A percentile compares a stretch with the other conserved stretches of the same genome.
These are phyloP conservation scores for Glareola pratincola DNA, from an alignment of 2,113 vertebrate species.

Conservation along the genomic window DNA sequence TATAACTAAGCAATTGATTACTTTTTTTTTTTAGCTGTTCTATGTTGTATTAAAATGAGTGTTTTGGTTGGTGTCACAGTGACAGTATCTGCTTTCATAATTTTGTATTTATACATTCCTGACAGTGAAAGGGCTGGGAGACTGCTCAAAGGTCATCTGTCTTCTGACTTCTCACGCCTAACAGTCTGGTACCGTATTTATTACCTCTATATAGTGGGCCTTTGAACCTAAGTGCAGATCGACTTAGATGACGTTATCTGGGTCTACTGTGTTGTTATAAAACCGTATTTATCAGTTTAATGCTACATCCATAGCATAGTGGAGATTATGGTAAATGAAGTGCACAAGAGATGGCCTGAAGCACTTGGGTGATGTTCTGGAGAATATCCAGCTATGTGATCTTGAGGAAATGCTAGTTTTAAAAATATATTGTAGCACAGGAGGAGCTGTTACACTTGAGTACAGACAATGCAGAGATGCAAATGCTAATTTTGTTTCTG, in stretches of 20 bases:
- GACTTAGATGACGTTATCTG: constrained; percentile 3
- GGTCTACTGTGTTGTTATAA: background rate
- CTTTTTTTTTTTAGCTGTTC: background rate
- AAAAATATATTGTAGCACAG: background rate
- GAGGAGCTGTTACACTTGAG: background rate
- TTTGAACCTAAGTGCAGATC: constrained; percentile 32
- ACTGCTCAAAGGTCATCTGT: background rate
- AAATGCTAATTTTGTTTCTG: constrained; percentile 4
- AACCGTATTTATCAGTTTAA: constrained; percentile 24
- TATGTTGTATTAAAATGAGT: background rate
- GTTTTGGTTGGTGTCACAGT: background rate
- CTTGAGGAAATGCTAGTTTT: background rate
- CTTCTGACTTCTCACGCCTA: constrained; percentile 10
- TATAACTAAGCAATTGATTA: background rate
- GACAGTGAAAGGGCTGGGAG: background rate
- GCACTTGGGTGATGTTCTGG: background rate
- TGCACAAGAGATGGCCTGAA: background rate
- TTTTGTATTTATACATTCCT: background rate
- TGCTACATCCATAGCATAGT: background rate
- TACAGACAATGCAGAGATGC: background rate
- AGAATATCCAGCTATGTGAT: background rate
- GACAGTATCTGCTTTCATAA: background rate
- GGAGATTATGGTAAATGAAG: background rate
- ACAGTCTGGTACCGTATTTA: background rate
- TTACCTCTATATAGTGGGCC: background rate